Percentiles rank a stretch among this genome's conserved stretches.
phyloP scores from a whole-genome alignment of 1,140 invertebrate genomes.

The Drosophila littoralis region DNA sequence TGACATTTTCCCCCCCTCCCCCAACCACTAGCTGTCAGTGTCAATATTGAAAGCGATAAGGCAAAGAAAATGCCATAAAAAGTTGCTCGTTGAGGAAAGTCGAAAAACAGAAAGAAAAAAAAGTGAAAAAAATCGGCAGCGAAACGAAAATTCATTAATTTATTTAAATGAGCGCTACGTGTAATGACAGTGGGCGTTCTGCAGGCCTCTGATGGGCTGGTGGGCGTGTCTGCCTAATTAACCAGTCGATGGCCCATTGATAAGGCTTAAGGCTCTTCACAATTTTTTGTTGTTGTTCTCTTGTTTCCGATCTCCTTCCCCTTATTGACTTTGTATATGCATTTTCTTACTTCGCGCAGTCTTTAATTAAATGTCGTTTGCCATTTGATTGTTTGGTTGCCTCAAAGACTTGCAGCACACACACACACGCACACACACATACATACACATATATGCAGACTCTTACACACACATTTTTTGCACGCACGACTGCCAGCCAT shows the following conservation, averaged over 20 bases:
- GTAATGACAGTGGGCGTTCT: slow-evolving; percentile 56
- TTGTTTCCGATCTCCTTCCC: not conserved
- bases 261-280: slow-evolving; percentile 39
- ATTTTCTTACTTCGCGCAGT: not conserved
- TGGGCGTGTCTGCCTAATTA: slow-evolving; percentile 54
- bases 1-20: not conserved
- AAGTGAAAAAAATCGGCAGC: not conserved
- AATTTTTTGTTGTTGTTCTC: not conserved
- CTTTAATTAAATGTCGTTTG: slow-evolving; percentile 76
- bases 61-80: slow-evolving; percentile 61
- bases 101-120: slow-evolving; percentile 22
- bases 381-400: slow-evolving; percentile 70
- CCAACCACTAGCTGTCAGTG: slow-evolving; percentile 32
- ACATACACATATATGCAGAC: slow-evolving; percentile 11
- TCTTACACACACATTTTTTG: too few species aligned
- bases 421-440: slow-evolving; percentile 16
- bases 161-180: slow-evolving; percentile 77
- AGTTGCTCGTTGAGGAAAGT: slow-evolving; percentile 35
- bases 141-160: slow-evolving; percentile 63
- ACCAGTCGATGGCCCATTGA: slow-evolving; percentile 66
- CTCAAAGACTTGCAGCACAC: slow-evolving; percentile 40
- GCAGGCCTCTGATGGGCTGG: not conserved
- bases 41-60: slow-evolving; percentile 54
- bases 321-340: slow-evolving; percentile 2
- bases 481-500: slow-evolving; percentile 47